phyloP scores from a whole-genome alignment of 1,140 invertebrate genomes.

The Manduca sexta region DNA sequence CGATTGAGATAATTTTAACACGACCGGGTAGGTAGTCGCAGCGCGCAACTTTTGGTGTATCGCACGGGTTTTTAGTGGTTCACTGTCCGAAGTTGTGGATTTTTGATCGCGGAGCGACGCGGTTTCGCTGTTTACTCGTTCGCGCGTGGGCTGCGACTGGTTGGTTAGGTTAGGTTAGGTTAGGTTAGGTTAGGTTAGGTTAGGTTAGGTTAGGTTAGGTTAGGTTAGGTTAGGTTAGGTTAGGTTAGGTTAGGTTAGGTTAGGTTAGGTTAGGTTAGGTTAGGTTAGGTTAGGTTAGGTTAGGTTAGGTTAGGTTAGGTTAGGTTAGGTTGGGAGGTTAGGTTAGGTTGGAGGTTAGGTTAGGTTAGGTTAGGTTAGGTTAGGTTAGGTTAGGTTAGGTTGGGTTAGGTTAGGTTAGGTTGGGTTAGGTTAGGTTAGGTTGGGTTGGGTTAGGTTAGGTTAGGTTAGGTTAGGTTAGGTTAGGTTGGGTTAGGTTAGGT shows the following conservation, averaged over 20 bases:
- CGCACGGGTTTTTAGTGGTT: no score
- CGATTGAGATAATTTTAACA: no score
- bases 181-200: constrained; percentile 18
- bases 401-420: constrained; percentile 22
- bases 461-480: constrained; percentile 18
- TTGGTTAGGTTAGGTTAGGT: constrained; percentile 31
- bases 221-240: constrained; percentile 29
- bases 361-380: constrained; percentile 6
- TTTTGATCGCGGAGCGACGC: no score
- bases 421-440: constrained; percentile 25
- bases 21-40: no score
- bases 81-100: no score
- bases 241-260: constrained; percentile 24
- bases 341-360: no score
- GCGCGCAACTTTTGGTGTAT: no score
- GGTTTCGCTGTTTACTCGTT: no score
- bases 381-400: constrained; percentile 25
- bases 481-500: no score
- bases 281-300: constrained; percentile 25
- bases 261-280: constrained; percentile 23
- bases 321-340: no score
- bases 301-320: constrained; percentile 22
- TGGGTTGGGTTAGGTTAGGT: constrained; percentile 15
- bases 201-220: no score
- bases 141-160: no score